Evolutionary conservation across 2,797 vertebrate genomes (phyloP).

Genomic region (Natrix natrix): DNA sequence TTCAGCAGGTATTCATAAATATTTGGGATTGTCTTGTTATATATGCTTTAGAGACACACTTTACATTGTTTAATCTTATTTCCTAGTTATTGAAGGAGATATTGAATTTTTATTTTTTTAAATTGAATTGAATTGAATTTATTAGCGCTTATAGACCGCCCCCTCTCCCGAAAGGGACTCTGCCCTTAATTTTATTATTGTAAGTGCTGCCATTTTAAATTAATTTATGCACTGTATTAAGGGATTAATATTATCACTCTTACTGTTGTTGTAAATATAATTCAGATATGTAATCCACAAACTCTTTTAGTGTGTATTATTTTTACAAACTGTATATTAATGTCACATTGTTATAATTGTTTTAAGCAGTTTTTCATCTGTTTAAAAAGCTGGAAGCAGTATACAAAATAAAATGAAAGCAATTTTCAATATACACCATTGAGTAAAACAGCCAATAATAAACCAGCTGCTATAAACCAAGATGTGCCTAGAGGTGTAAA

Average conservation of each 20-base stretch:
- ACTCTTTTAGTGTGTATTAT: neutral
- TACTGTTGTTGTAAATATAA: neutral
- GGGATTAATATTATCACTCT: neutral
- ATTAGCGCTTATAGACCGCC: too few relatives aligned
- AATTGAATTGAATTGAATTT: too few relatives aligned
- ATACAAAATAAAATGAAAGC: neutral
- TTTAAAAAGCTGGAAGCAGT: neutral
- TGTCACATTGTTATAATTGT: neutral
- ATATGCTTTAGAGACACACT: neutral
- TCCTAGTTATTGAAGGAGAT: neutral
- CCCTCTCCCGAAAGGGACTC: too few relatives aligned
- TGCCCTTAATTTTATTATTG: neutral
- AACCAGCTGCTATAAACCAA: neutral
- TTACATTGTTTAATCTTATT: neutral
- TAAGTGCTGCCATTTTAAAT: neutral
- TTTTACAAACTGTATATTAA: neutral
- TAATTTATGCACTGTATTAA: neutral
- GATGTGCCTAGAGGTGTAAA: neutral
- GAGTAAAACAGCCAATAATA: neutral
- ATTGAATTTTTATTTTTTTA: neutral
- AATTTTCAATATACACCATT: neutral
- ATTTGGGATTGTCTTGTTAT: neutral
- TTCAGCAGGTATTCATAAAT: neutral
- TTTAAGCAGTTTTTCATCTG: neutral
- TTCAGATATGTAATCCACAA: too few relatives aligned